phyloP scores from a whole-genome alignment of 2,888 invertebrate genomes.

The Drosophila austrosaltans region DNA sequence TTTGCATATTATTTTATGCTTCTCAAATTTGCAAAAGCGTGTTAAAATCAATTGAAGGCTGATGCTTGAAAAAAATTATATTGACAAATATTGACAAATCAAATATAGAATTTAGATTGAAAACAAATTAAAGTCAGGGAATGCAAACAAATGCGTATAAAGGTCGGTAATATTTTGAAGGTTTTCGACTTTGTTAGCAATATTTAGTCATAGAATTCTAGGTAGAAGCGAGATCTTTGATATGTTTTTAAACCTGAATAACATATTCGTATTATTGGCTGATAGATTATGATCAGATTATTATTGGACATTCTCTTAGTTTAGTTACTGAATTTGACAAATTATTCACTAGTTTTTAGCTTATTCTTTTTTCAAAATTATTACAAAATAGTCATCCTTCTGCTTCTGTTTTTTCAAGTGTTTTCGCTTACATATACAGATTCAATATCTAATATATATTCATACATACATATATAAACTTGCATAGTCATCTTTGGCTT shows the following conservation, averaged over 20 bases:
- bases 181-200: neutral
- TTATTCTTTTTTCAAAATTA: no score
- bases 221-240: neutral
- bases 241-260: no score
- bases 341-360: no score
- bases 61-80: neutral
- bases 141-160: neutral
- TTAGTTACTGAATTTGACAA: no score
- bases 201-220: neutral
- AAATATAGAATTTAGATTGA: conserved; percentile 1
- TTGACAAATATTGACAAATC: neutral
- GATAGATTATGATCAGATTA: no score
- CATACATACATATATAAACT: neutral
- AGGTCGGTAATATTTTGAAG: neutral
- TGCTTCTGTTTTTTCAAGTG: neutral
- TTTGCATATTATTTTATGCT: neutral
- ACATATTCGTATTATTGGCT: no score
- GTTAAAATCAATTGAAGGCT: neutral
- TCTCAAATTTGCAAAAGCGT: neutral
- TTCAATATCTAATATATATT: neutral
- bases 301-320: no score
- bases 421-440: neutral
- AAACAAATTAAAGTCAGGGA: conserved; percentile 1
- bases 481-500: conserved; percentile 9
- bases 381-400: no score